Base-by-base conservation (phyloP, 1,140 invertebrate species). In the Macrotrachela quadricornifera region DNA sequence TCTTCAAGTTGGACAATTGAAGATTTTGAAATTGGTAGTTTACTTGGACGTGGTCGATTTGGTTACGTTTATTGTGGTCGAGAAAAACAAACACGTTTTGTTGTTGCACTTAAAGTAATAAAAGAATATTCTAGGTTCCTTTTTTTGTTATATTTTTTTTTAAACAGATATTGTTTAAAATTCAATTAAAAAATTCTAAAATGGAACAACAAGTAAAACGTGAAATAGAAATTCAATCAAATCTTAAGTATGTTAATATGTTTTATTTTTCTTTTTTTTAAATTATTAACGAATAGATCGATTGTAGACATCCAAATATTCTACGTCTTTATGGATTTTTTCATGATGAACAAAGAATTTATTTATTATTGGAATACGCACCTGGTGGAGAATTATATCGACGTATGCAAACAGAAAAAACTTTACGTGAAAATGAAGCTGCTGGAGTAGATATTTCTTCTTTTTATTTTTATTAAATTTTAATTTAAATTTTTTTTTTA, bases 11-110 rank as follows among this genome's bases (percentile, higher is more conserved):
- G 43, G 43, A 39, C 11, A 38, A 10, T 95, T n/a, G 73, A 77
- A 30, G 82, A 95, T 71, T 97, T 97, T 73, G 88, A 95, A 60
- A 84, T 96, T 64, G 91, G 91, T 0, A 77, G 78, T 55, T 79
- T 85, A 1, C 69, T 97, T 6, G 92, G 92, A 0, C 88, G 87
- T 74, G 92, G 92, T 49, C 95, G 94, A 73, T 97, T 96, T 75
- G 92, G 91, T 14, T 88, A 86, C 73, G 92, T 97, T 0, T 97
- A 94, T 68, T 68, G 96, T 55, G 91, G 90, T 1, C 75, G 90
- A 60, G 90, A 95, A 65, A 94, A 87, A 62, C 76, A 78, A 57
- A 85, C 83, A 0, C 81, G 84, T 64, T 95, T 80, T 67, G 78
- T 96, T 46, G 80, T 95, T 43, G 92, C 91, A 0, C 72, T 97